Conservation (phyloP, 2,888 invertebrate species). For the Zhengitettix transpicula region DNA sequence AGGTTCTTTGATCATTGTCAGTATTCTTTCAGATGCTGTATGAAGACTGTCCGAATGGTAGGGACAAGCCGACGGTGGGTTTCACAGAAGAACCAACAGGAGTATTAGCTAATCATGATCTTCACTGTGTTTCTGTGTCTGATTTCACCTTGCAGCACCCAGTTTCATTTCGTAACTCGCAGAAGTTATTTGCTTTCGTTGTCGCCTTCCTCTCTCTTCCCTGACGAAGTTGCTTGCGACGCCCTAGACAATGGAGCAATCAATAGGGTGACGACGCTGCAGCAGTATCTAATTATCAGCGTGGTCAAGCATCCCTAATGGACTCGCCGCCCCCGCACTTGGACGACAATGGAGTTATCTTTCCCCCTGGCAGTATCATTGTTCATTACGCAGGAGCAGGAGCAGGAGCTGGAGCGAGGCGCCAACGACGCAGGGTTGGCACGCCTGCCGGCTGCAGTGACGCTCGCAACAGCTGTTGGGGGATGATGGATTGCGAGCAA, state of each 20-base stretch:
- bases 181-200: neutral
- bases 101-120: too few relatives aligned
- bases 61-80: too few relatives aligned
- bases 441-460: neutral
- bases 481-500: too few relatives aligned
- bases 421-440: neutral
- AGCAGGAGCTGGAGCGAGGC: neutral
- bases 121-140: too few relatives aligned
- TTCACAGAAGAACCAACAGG: too few relatives aligned
- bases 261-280: neutral
- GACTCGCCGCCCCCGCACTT: neutral
- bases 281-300: neutral
- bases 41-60: too few relatives aligned
- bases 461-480: neutral
- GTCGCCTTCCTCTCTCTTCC: neutral
- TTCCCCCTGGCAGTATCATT: neutral
- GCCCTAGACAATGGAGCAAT: neutral
- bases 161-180: too few relatives aligned
- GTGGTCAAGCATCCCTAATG: neutral
- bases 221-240: neutral
- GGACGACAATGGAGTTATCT: neutral
- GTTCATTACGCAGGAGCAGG: neutral
- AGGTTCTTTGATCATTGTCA: too few relatives aligned
- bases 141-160: too few relatives aligned
- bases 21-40: too few relatives aligned